Percentiles rank a stretch among this genome's conserved stretches.
Conservation (phyloP, 1,140 invertebrate genomes). For the Lordiphosa mommai region DNA sequence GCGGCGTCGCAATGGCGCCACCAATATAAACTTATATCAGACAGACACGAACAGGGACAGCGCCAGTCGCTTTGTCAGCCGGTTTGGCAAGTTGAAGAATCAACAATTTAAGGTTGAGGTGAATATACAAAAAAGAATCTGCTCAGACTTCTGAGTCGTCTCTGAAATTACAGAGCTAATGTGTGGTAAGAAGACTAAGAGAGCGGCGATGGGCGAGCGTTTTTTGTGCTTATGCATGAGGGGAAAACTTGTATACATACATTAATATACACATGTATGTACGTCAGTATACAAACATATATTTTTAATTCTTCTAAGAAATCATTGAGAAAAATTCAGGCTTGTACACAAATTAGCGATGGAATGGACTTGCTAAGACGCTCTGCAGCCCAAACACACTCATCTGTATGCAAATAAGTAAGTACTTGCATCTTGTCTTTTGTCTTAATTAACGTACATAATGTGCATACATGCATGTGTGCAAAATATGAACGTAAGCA, state of each 20-base stretch:
- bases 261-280: neutral
- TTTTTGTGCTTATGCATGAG: constrained; percentile 13
- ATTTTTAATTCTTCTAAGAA: neutral
- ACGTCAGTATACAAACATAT: neutral
- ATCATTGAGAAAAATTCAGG: constrained; percentile 4
- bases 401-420: too few species aligned
- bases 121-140: constrained; percentile 44
- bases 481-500: neutral
- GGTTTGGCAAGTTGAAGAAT: constrained; percentile 76
- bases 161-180: constrained; percentile 4
- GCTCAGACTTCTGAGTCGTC: constrained; percentile 12
- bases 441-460: too few species aligned
- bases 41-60: constrained; percentile 59
- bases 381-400: too few species aligned
- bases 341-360: neutral
- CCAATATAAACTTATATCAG: constrained; percentile 75
- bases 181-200: constrained; percentile 19
- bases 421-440: too few species aligned
- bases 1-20: constrained; percentile 76
- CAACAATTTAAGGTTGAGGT: constrained; percentile 77
- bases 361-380: too few species aligned
- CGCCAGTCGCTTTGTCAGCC: constrained; percentile 65
- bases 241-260: constrained; percentile 3
- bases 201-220: constrained; percentile 27
- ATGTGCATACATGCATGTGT: neutral